Conservation (phyloP, 2,888 invertebrate species). For the Mesorhabditis sp. region DNA sequence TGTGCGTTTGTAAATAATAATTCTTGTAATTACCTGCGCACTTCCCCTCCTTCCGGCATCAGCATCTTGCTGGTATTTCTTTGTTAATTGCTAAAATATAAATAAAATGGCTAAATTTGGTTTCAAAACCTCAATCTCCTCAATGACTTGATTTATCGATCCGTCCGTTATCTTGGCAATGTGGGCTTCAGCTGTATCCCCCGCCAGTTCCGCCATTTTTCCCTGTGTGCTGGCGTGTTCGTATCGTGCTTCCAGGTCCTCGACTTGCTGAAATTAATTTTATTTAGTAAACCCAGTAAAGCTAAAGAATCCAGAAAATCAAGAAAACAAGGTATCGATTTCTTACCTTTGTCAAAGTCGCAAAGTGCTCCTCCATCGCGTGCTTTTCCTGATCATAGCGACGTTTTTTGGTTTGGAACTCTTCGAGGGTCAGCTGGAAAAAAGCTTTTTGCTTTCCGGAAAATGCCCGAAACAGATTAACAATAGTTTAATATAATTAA, state of each 20-base stretch:
- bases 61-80: constrained; percentile 1
- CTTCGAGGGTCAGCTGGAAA: no score
- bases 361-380: no score
- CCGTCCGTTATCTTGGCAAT: no score
- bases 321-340: no score
- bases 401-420: no score
- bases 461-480: background rate
- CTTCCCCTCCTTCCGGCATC: background rate
- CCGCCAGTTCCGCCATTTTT: background rate
- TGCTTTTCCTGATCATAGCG: background rate
- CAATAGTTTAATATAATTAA: background rate
- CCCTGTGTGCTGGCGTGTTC: background rate
- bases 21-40: background rate
- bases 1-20: background rate
- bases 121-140: no score
- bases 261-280: background rate
- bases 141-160: no score
- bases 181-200: no score
- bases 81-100: background rate
- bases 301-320: background rate
- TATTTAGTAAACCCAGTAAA: background rate
- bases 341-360: no score
- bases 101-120: no score
- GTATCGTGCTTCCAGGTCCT: background rate
- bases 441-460: background rate